These are phyloP conservation scores for Cheilosia vulpina DNA, from an alignment of 2,888 invertebrate genomes.

Conservation along the genomic window DNA sequence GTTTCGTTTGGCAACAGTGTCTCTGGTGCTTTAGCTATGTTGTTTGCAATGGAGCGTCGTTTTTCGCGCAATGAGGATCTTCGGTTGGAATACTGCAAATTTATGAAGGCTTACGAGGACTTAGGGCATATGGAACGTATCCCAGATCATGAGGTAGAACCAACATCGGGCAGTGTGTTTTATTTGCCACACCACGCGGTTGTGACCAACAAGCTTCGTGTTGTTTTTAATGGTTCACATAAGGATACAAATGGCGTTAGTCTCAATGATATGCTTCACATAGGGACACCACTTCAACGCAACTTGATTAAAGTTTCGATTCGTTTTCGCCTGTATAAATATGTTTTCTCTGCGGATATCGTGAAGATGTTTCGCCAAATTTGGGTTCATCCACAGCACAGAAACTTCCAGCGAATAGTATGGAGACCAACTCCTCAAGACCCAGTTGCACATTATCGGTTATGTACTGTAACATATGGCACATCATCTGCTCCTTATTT, in stretches of 20 bases:
- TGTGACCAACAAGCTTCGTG: conserved; percentile 65
- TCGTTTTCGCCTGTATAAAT: conserved; percentile 30
- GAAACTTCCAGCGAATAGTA: conserved; percentile 66
- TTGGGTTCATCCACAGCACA: conserved; percentile 24
- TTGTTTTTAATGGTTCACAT: conserved; percentile 72
- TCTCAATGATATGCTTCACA: conserved; percentile 51
- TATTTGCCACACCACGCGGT: conserved; percentile 72
- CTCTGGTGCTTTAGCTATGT: conserved; percentile 13
- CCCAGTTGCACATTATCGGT: conserved; percentile 45
- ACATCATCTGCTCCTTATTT: conserved; percentile 69
- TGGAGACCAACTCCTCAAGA: conserved; percentile 22
- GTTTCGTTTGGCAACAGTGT: conserved; percentile 12
- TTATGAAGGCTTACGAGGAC: conserved; percentile 19
- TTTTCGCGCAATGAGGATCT: neutral
- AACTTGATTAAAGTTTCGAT: conserved; percentile 56
- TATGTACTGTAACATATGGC: conserved; percentile 47
- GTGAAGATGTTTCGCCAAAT: conserved; percentile 67
- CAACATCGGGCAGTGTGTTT: conserved; percentile 30
- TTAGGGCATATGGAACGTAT: conserved; percentile 33
- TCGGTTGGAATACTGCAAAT: neutral
- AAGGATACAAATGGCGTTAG: conserved; percentile 44
- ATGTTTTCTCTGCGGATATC: conserved; percentile 48
- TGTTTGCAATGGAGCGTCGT: conserved; percentile 20
- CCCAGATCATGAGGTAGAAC: conserved; percentile 5
- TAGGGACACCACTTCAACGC: conserved; percentile 63